A percentile compares a stretch with the other conserved stretches of the same genome.
These are phyloP conservation scores for Cynaeus angustus DNA, from an alignment of 2,888 invertebrate species.

Conservation along the genomic window DNA sequence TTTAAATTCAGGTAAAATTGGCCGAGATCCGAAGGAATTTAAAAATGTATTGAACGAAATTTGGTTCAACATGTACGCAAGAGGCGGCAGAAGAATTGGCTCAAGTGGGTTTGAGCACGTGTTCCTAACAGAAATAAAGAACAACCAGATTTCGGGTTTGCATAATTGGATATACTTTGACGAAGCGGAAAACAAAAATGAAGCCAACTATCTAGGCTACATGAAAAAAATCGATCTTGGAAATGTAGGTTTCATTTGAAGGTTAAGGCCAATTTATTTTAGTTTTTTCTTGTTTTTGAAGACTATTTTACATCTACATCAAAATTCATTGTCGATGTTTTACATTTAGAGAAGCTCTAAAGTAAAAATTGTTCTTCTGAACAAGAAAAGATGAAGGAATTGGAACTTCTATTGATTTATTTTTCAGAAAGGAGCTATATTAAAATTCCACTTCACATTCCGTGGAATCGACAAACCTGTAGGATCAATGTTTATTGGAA, in stretches of 20 bases:
- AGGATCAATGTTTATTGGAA: conserved; percentile 86
- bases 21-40: conserved; percentile 80
- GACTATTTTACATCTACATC: too few species aligned
- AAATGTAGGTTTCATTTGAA: conserved; percentile 75
- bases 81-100: conserved; percentile 85
- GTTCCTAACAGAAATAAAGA: conserved; percentile 90
- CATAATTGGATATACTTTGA: conserved; percentile 95
- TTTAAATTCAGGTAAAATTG: conserved; percentile 73
- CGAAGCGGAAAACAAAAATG: conserved; percentile 82
- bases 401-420: conserved; percentile 18
- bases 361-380: too few species aligned
- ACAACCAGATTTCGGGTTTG: conserved; percentile 85
- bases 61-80: conserved; percentile 89
- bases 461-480: conserved; percentile 84
- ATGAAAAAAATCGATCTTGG: conserved; percentile 81
- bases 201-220: conserved; percentile 86
- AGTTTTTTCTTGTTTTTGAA: too few species aligned
- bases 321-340: too few species aligned
- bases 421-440: conserved; percentile 83
- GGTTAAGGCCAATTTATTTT: too few species aligned
- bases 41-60: conserved; percentile 82
- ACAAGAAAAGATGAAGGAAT: too few species aligned
- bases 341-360: too few species aligned
- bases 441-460: conserved; percentile 83
- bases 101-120: conserved; percentile 96